Conservation (phyloP, 92 coral and sea anemone species). For the Montipora capitata region DNA sequence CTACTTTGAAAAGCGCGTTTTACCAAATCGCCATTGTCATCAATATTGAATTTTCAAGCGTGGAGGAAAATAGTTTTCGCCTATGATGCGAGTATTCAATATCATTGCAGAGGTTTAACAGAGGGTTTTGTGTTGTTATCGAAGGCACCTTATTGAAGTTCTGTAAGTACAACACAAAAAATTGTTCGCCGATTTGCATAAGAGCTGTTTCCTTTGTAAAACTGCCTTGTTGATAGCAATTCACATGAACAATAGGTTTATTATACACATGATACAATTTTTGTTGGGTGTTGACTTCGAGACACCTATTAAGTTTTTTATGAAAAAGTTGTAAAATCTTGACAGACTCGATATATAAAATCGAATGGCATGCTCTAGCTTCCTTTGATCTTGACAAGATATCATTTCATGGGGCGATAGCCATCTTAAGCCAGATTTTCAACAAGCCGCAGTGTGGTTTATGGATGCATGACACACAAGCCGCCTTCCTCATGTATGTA, state of each 20-base stretch:
- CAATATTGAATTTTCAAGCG: neutral
- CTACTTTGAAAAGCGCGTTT: neutral
- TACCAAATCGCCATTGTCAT: neutral
- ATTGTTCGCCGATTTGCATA: constrained; percentile 15
- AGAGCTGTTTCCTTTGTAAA: constrained; percentile 52
- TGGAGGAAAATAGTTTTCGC: neutral
- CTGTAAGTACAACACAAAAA: constrained; percentile 26
- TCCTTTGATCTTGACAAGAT: constrained; percentile 29
- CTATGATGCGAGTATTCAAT: neutral
- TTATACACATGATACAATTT: neutral
- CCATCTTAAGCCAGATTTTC: constrained; percentile 51
- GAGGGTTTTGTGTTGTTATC: neutral
- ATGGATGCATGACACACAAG: neutral
- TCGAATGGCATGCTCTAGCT: constrained; percentile 30
- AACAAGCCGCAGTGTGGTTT: constrained; percentile 47
- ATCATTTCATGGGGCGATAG: constrained; percentile 39
- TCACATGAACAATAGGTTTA: constrained; percentile 49
- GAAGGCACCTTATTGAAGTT: constrained; percentile 12
- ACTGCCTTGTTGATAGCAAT: constrained; percentile 69
- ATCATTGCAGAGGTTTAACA: neutral
- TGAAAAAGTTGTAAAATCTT: constrained; percentile 34
- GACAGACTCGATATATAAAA: constrained; percentile 33
- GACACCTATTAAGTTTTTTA: constrained; percentile 21
- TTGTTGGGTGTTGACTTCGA: neutral
- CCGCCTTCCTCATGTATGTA: constrained; percentile 35